A percentile compares a stretch with the other conserved stretches of the same genome.
phyloP scores from a whole-genome alignment of 2,113 vertebrate genomes.

The Clarias gariepinus region DNA sequence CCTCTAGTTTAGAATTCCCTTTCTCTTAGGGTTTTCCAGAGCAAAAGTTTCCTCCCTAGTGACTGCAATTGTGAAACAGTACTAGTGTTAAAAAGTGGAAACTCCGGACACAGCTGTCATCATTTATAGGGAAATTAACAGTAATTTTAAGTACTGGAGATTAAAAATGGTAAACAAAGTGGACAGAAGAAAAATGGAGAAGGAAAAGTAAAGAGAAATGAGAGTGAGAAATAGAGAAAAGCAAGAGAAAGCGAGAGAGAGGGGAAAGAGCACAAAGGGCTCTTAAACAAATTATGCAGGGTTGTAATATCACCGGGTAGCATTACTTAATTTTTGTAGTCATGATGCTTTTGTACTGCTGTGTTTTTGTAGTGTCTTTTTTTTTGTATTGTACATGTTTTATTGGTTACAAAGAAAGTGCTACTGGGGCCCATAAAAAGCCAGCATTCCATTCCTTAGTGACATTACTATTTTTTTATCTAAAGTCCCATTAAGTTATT shows the following conservation, averaged over 20 bases:
- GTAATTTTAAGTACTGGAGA: constrained; percentile 60
- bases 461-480: background rate
- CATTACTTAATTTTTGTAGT: background rate
- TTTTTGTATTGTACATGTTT: background rate
- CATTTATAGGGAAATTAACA: constrained; percentile 63
- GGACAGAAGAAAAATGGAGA: background rate
- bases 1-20: background rate
- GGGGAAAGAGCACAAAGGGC: background rate
- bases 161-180: constrained; percentile 60
- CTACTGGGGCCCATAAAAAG: background rate
- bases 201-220: background rate
- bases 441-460: background rate
- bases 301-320: background rate
- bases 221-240: background rate
- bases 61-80: background rate
- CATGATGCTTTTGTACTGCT: background rate
- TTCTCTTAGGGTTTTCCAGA: background rate
- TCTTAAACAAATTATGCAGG: constrained; percentile 14
- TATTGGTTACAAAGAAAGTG: background rate
- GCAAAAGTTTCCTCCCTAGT: background rate
- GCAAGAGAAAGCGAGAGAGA: background rate
- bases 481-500: background rate
- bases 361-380: background rate
- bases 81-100: constrained; percentile 3
- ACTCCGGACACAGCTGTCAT: constrained; percentile 58